Percentiles rank a stretch among this genome's conserved stretches.
Evolutionary conservation across 1,140 invertebrate species (phyloP).

Genomic region (Mylabris phalerata): DNA sequence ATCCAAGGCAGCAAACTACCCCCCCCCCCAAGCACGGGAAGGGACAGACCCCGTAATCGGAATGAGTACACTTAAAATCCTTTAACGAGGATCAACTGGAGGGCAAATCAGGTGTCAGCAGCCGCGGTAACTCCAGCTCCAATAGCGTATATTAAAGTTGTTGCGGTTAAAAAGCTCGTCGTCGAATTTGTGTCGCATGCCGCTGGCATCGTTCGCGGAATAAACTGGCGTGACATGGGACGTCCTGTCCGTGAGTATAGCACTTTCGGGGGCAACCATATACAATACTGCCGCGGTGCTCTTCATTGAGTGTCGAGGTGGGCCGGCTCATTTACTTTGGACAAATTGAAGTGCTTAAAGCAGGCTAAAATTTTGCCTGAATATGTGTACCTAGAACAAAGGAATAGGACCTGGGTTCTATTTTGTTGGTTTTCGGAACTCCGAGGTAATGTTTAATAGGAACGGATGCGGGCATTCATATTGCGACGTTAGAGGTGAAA

Average conservation of each 20-base stretch:
- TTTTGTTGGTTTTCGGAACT: constrained; percentile 59
- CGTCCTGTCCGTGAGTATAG: constrained; percentile 20
- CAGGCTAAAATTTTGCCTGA: constrained; percentile 57
- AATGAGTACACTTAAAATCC: constrained; percentile 87
- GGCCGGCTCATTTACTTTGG: constrained; percentile 64
- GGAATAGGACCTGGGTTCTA: constrained; percentile 74
- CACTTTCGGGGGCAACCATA: background rate
- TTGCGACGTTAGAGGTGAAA: constrained; percentile 71
- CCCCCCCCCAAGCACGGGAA: constrained; percentile 72
- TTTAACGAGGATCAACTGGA: constrained; percentile 83
- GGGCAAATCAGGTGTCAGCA: constrained; percentile 89
- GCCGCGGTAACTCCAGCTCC: constrained; percentile 65
- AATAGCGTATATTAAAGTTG: constrained; percentile 76
- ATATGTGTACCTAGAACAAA: constrained; percentile 71
- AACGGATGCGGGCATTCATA: constrained; percentile 68
- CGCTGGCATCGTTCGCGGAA: constrained; percentile 15
- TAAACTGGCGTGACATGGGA: constrained; percentile 11
- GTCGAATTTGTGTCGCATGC: constrained; percentile 50
- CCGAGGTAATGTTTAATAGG: constrained; percentile 74
- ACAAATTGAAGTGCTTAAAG: constrained; percentile 80
- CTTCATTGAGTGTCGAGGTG: constrained; percentile 51
- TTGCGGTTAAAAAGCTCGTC: constrained; percentile 74
- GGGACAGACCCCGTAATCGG: constrained; percentile 75
- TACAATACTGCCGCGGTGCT: constrained; percentile 36
- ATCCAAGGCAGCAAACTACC: constrained; percentile 68